Evolutionary conservation across 2,797 vertebrate genomes (phyloP).

Genomic region (Chaetophractus vellerosus): DNA sequence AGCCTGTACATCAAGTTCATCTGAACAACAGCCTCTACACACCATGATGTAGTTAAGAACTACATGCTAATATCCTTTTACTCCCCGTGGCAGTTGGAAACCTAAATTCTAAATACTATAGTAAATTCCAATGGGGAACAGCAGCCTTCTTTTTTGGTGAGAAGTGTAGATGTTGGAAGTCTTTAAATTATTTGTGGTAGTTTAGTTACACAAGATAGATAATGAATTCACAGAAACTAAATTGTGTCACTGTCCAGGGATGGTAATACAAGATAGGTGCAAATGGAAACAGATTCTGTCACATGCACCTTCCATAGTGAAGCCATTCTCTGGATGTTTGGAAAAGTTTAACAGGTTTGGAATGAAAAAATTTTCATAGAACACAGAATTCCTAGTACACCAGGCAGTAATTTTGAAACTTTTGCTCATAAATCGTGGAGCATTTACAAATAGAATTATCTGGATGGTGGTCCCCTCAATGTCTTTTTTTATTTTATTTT

Average conservation of each 20-base stretch:
- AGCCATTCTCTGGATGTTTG: slow-evolving; percentile 62
- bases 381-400: slow-evolving; percentile 36
- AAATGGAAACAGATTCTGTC: not conserved
- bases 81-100: slow-evolving; percentile 51
- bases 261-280: slow-evolving; percentile 64
- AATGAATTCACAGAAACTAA: slow-evolving; percentile 66
- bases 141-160: not conserved
- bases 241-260: slow-evolving; percentile 60
- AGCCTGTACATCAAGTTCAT: slow-evolving; percentile 52
- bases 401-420: not conserved
- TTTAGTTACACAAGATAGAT: slow-evolving; percentile 46
- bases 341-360: slow-evolving; percentile 62
- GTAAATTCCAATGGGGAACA: not conserved
- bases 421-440: not conserved
- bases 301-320: slow-evolving; percentile 29
- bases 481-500: too few species aligned
- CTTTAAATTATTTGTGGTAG: not conserved
- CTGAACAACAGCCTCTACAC: not conserved
- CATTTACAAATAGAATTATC: slow-evolving; percentile 57
- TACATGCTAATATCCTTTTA: slow-evolving; percentile 50
- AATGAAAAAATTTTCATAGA: slow-evolving; percentile 57
- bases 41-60: slow-evolving; percentile 42
- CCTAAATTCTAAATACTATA: slow-evolving; percentile 66
- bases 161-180: slow-evolving; percentile 27
- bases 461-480: not conserved